Conservation (phyloP, 1,140 invertebrate genomes). For the Homalodisca vitripennis region DNA sequence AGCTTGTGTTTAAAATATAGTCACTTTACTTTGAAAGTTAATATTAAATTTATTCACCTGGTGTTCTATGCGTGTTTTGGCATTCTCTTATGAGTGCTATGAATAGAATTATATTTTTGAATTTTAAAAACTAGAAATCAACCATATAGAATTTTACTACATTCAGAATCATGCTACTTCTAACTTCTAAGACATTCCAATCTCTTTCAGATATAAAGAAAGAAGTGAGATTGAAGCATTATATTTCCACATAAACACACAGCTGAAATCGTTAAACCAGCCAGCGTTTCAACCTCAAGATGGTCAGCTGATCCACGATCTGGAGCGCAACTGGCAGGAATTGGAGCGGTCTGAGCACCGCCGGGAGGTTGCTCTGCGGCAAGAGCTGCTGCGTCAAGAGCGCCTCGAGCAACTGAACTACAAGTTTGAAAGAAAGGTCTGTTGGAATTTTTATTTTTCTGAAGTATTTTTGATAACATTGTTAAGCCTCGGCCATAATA, state of each 20-base stretch:
- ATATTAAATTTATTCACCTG: no score
- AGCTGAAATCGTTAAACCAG: slow-evolving; percentile 90
- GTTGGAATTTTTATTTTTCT: not conserved
- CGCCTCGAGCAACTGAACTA: slow-evolving; percentile 92
- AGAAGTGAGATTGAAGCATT: slow-evolving; percentile 95
- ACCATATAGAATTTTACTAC: no score
- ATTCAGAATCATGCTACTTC: no score
- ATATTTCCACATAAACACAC: slow-evolving; percentile 96
- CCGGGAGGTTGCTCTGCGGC: slow-evolving; percentile 87
- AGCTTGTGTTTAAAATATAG: no score
- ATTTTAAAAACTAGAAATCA: no score
- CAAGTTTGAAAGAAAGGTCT: slow-evolving; percentile 91
- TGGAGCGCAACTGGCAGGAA: slow-evolving; percentile 89
- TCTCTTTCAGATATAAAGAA: slow-evolving; percentile 77
- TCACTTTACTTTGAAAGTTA: no score
- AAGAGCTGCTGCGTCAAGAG: slow-evolving; percentile 91
- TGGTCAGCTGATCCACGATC: slow-evolving; percentile 87
- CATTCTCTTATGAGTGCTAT: no score
- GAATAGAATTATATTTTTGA: no score
- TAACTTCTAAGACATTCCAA: no score
- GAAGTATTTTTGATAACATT: no score
- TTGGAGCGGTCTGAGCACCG: slow-evolving; percentile 94
- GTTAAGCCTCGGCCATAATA: no score
- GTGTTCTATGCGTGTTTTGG: no score
- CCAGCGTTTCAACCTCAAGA: slow-evolving; percentile 88